phyloP scores from a whole-genome alignment of 2,113 vertebrate genomes.

The Triplophysa dalaica region DNA sequence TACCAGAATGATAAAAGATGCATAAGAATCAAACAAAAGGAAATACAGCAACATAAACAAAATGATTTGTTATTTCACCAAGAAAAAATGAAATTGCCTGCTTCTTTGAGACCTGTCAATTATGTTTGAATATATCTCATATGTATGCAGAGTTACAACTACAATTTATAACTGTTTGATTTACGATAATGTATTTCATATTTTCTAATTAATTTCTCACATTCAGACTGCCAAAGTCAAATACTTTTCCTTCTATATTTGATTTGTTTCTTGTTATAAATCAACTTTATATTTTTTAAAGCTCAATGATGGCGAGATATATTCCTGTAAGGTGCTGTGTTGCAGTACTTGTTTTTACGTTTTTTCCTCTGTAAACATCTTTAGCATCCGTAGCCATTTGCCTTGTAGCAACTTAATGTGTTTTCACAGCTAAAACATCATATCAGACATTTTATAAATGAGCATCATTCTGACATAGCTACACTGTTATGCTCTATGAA shows the following conservation, averaged over 20 bases:
- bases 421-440: neutral
- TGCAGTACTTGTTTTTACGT: neutral
- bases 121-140: neutral
- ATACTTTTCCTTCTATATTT: neutral
- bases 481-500: neutral
- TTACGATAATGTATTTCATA: conserved; percentile 6
- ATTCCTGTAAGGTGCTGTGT: neutral
- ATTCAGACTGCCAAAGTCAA: neutral
- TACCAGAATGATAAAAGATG: neutral
- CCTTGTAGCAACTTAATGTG: neutral
- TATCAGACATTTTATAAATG: neutral
- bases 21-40: conserved; percentile 4
- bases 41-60: neutral
- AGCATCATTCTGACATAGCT: neutral
- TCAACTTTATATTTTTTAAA: neutral
- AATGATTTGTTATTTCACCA: neutral
- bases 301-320: neutral
- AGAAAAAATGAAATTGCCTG: neutral
- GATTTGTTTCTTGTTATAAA: conserved; percentile 5
- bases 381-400: neutral
- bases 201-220: neutral
- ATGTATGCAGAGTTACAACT: neutral
- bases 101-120: neutral
- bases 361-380: neutral
- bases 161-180: neutral